Evolutionary conservation across 1,140 invertebrate genomes (phyloP), one percentile per base, ranked within the genome.

Genomic region (Heliconius nattereri): DNA sequence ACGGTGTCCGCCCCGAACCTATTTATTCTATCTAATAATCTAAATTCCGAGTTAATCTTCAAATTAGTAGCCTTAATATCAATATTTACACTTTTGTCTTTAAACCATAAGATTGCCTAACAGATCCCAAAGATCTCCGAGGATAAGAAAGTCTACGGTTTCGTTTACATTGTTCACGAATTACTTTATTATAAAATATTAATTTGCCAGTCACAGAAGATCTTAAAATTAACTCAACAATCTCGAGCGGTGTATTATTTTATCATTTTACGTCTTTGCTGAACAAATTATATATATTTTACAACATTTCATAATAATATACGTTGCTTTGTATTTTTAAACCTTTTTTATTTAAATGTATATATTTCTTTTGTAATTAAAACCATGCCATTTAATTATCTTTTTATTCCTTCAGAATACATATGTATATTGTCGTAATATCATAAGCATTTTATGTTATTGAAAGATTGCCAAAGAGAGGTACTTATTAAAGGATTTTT

Each of bases 1-100:
- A 92, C 83, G 86, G 90, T 93, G 91, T 93, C 91, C 90, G 83
- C 89, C 89, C 84, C 80, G 83, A 93, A 90, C 85, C 86, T 92
- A 92, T 93, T 94, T 92, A 91, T 91, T 92, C 83, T 90, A 90
- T 88, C 86, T 86, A 80, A 87, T 83, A 90, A 90, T 87, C 86
- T 86, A 80, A 87, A 88, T 86, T 87, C 83, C 89, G 84, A 85
- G 89, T 86, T 90, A 92, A 92, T 92, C 88, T 86, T 78, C 71
- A 75, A 86, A 92, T 91, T 89, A 86, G 78, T 80, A 85, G 78
- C 79, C 80, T 85, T 85, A 81, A 82, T 84, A 82, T 80, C 76
- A 83, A 86, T 86, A 86, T 87, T 76, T 78, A 81, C 73, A 81
- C 79, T 75, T 78, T 74, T 73, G 73, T 73, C 72, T 52, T 40